Evolutionary conservation across 35 echinoderm and acorn worm species (phyloP), one percentile per base, ranked within the genome.

Genomic region (Apostichopus japonicus): DNA sequence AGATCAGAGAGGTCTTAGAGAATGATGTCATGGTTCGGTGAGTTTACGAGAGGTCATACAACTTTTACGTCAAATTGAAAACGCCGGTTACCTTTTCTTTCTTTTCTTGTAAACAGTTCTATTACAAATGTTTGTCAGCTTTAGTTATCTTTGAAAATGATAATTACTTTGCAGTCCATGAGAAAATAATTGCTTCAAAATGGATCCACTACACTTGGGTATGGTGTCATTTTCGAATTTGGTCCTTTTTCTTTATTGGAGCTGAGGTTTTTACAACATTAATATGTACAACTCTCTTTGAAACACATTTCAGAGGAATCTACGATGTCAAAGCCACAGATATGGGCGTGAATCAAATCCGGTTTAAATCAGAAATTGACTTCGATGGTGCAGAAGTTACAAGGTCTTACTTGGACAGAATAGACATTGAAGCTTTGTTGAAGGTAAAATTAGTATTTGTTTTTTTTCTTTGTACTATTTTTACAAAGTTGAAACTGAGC

Each of bases 11-110:
- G 53, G 84, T 95, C 51, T 61, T 99, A 65, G 97, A 96, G 79
- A 99, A 99, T 95, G 97, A 99, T 92, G 93, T 96, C 56, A 96
- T 99, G 93, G 91, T 99, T 19, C 96, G 97, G 97, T 99, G 27
- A 90, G 91, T 91, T 51, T 56, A 33, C 27, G 27, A 33, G 27
- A 33, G 27, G 27, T 33, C 27, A 33, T 1, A 33, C 17, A 72
- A 57, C 27, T 33, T 33, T 33, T 33, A 33, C 27, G 1, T 33
- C 27, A 33, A 33, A 33, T 33, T 33, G 27, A 33, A 33, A 33
- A 33, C 27, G 27, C 27, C 1, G 27, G 27, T 33, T 33, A 33
- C 27, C 27, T 33, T 33, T 33, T 33, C 27, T 33, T 33, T 33
- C 1, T 33, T 33, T 33, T 33, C 27, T 1, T 33, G 1, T 33